These are phyloP conservation scores for Opisthograptis luteolata DNA, from an alignment of 2,888 invertebrate genomes.

Conservation along the genomic window DNA sequence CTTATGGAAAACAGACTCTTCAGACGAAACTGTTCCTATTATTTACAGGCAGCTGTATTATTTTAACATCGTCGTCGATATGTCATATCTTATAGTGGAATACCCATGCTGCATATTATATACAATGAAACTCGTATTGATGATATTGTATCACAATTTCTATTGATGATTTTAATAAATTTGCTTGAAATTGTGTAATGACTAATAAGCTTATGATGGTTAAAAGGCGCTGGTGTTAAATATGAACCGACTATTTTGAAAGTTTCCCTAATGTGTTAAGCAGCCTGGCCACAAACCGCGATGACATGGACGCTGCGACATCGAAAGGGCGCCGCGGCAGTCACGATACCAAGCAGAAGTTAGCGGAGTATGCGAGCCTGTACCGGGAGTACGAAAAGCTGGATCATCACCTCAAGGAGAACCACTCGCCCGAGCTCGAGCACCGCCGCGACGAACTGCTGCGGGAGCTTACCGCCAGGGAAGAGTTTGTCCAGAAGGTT, in stretches of 20 bases:
- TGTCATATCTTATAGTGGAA: too few species aligned
- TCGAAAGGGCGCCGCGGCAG: constrained; percentile 59
- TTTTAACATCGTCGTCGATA: too few species aligned
- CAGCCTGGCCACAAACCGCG: constrained; percentile 62
- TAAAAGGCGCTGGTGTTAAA: too few species aligned
- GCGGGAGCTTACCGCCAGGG: constrained; percentile 57
- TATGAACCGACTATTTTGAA: constrained; percentile 9
- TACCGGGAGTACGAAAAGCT: constrained; percentile 68
- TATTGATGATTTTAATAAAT: too few species aligned
- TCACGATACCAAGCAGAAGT: constrained; percentile 62
- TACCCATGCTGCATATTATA: too few species aligned
- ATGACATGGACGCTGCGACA: constrained; percentile 62
- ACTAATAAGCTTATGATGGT: too few species aligned
- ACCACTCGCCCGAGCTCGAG: constrained; percentile 55
- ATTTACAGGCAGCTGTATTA: too few species aligned
- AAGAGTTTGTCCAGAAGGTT: constrained; percentile 66
- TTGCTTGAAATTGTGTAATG: too few species aligned
- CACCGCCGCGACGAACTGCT: constrained; percentile 57
- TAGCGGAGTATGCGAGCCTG: constrained; percentile 65
- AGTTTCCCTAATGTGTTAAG: constrained; percentile 45
- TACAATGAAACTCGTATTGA: too few species aligned
- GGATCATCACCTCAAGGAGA: constrained; percentile 54
- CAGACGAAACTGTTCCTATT: too few species aligned
- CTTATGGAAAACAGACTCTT: too few species aligned
- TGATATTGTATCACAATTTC: too few species aligned